A percentile compares a stretch with the other conserved stretches of the same genome.
Conservation (phyloP, 2,113 vertebrate species). For the Merops nubicus region DNA sequence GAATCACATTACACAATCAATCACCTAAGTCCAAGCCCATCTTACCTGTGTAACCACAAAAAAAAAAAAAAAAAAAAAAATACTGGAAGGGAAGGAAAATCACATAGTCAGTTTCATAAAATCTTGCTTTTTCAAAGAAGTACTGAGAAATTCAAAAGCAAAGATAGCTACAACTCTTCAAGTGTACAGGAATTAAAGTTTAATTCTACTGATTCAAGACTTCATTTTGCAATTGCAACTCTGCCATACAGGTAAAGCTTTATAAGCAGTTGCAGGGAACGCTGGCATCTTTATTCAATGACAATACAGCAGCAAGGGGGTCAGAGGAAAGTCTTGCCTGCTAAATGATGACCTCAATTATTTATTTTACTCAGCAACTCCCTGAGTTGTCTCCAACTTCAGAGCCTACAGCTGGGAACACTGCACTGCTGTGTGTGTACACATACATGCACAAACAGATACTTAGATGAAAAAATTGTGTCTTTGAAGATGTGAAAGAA, state of each 20-base stretch:
- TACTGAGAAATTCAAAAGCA: background rate
- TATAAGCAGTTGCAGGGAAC: background rate
- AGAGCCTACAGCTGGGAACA: background rate
- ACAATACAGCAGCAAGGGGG: background rate
- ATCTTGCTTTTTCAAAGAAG: background rate
- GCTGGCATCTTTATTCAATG: background rate
- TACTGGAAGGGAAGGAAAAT: background rate
- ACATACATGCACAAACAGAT: rapidly evolving
- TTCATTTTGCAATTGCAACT: background rate
- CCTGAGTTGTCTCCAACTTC: background rate
- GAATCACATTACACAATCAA: background rate
- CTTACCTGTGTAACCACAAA: background rate
- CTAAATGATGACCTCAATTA: too few species aligned
- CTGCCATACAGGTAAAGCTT: background rate
- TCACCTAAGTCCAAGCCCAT: background rate
- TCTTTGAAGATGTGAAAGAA: background rate
- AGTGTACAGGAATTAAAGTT: background rate
- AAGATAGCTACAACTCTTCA: background rate
- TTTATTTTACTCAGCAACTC: background rate
- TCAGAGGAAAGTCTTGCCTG: background rate
- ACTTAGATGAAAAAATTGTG: background rate
- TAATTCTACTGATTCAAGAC: background rate
- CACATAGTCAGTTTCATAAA: background rate
- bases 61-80: background rate
- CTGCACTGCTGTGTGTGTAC: background rate